Evolutionary conservation across 2,888 invertebrate genomes (phyloP).

Genomic region (Archips xylosteana): DNA sequence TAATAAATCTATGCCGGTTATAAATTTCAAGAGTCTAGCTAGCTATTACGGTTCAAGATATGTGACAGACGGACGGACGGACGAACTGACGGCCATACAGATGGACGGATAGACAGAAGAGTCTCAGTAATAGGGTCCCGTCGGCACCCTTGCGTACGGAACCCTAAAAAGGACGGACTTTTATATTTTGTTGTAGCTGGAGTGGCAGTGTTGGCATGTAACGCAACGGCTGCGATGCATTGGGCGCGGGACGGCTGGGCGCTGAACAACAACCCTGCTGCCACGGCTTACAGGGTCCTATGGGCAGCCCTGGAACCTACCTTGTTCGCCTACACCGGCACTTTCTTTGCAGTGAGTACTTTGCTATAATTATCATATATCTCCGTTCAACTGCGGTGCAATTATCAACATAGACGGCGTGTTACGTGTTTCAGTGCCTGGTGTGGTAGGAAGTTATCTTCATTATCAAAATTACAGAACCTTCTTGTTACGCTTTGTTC

Average conservation of each 20-base stretch:
- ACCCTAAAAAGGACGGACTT: not conserved
- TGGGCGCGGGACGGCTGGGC: constrained; percentile 74
- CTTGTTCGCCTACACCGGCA: constrained; percentile 76
- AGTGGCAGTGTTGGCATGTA: constrained; percentile 76
- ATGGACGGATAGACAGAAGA: too few species aligned
- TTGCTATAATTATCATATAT: not conserved
- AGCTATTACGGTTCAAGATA: too few species aligned
- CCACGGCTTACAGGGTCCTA: constrained; percentile 73
- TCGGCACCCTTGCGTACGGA: too few species aligned
- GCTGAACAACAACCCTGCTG: constrained; percentile 73
- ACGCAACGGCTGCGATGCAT: constrained; percentile 71
- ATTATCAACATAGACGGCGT: too few species aligned
- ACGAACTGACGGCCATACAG: too few species aligned
- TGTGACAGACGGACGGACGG: too few species aligned
- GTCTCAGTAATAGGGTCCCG: too few species aligned
- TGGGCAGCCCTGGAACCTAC: constrained; percentile 74
- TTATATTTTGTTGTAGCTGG: constrained; percentile 62
- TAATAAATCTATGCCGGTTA: too few species aligned
- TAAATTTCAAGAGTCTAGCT: too few species aligned
- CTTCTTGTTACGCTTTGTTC: not conserved
- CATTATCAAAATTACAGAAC: not conserved
- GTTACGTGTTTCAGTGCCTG: too few species aligned
- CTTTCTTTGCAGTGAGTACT: constrained; percentile 70
- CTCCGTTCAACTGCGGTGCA: not conserved
- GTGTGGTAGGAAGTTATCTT: not conserved